Evolutionary conservation across 2,888 invertebrate species (phyloP).

Genomic region (Scaeva pyrastri): DNA sequence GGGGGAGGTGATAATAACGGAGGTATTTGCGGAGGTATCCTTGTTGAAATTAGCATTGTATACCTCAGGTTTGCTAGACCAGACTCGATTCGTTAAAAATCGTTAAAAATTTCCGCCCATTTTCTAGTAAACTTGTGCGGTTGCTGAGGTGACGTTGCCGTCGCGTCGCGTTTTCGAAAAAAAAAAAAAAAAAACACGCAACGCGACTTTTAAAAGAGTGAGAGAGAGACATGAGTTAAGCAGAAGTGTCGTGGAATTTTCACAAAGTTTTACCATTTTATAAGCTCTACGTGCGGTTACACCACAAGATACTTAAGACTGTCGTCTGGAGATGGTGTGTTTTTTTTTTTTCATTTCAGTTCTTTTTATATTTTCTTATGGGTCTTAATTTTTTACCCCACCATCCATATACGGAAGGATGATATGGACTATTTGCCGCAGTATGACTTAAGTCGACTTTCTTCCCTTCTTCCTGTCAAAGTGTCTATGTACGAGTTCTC

Average conservation of each 20-base stretch:
- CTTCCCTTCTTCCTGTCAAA: conserved; percentile 48
- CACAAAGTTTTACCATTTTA: conserved; percentile 48
- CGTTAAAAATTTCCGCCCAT: conserved; percentile 16
- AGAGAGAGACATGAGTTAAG: too few relatives aligned
- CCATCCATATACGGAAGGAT: conserved; percentile 36
- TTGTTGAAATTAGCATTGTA: conserved; percentile 60
- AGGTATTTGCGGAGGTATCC: not conserved
- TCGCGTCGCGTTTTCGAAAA: too few relatives aligned
- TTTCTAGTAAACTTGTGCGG: conserved; percentile 39
- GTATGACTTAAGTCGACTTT: conserved; percentile 57
- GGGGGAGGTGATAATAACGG: not conserved
- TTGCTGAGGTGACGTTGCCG: conserved; percentile 24
- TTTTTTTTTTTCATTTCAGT: conserved; percentile 23
- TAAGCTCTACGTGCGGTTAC: conserved; percentile 69
- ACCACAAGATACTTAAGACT: conserved; percentile 70
- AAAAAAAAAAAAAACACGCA: not conserved
- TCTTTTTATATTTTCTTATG: not conserved
- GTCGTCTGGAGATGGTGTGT: conserved; percentile 60
- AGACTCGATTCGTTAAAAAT: conserved; percentile 28
- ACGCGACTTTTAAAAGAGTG: not conserved
- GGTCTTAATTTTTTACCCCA: not conserved
- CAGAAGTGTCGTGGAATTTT: conserved; percentile 27
- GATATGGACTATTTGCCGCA: conserved; percentile 68
- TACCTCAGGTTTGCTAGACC: conserved; percentile 32
- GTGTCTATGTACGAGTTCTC: too few relatives aligned